Evolutionary conservation across 2,797 vertebrate genomes (phyloP), one percentile per base, ranked within the genome.

Genomic region (Bovichtus diacanthus): DNA sequence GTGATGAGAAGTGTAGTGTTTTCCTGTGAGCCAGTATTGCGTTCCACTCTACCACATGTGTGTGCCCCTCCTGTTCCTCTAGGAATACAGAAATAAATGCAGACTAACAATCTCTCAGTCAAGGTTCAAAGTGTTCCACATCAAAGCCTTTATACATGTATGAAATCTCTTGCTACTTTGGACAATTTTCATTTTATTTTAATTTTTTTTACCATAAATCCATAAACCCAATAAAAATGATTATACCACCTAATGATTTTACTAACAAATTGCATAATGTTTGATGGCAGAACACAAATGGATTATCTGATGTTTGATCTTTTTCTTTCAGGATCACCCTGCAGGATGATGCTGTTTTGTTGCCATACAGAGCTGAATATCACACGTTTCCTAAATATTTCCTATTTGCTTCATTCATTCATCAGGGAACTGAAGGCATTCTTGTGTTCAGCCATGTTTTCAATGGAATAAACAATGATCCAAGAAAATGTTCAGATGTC

Each of bases 1-100:
- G 10, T 29, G 18, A 55, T 74, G 11, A 21, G 36, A 49, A 13
- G 9, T 39, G 18, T 12, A 21, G 9, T 36, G n/a, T 47, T 10
- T 67, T 56, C 36, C 41, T 34, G 7, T 7, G 34, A 31, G 34
- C 31, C 31, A 34, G 31, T 34, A 31, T 34, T 31, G 34, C 31
- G 34, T 34, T 70, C 61, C 65, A 70, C 55, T 44, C 49, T 18
- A 25, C n/a, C 7, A 36, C 47, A 41, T 43, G 70, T 62, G 38
- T 27, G 41, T 43, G 10, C 68, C 56, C 50, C 34, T 65, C 29
- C 50, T 70, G 23, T n/a, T 76, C 25, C 49, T 43, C 1, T 1
- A 46, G 53, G 53, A 55, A 23, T 64, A 1, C 55, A 67, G 9
- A 54, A 68, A 63, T 60, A 29, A 55, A 50, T 55, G 7, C 59